phyloP scores from a whole-genome alignment of 2,113 vertebrate genomes.

The Gorilla gorilla region DNA sequence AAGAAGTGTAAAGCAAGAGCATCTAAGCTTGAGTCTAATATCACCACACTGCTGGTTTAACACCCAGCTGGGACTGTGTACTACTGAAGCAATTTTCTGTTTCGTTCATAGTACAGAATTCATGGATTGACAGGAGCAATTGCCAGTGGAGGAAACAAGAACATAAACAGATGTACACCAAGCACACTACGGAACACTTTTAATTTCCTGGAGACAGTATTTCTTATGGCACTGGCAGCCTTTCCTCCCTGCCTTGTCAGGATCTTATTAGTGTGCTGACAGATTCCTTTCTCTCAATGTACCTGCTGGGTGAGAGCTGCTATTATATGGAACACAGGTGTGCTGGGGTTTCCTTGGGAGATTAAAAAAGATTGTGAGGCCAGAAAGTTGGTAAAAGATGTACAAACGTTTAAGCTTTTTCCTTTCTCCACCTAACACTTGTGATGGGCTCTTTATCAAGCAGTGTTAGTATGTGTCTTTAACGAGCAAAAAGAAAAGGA shows the following conservation, averaged over 20 bases:
- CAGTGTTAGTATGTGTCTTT: not conserved
- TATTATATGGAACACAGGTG: not conserved
- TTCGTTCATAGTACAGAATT: not conserved
- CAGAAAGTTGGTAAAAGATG: conserved; percentile 4
- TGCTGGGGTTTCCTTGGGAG: conserved; percentile 17
- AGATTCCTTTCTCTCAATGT: conserved; percentile 43
- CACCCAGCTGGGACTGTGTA: not conserved
- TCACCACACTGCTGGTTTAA: not conserved
- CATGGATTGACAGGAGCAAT: conserved; percentile 27
- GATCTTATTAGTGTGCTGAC: not conserved
- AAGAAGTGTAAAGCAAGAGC: not conserved
- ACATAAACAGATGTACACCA: not conserved
- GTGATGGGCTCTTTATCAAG: not conserved
- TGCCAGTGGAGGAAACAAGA: conserved; percentile 34
- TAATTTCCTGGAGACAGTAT: conserved; percentile 40
- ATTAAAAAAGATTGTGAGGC: conserved; percentile 2
- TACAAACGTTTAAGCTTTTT: not conserved
- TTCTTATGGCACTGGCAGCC: not conserved
- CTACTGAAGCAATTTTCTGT: conserved; percentile 40
- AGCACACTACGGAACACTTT: not conserved
- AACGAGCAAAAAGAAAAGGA: not conserved
- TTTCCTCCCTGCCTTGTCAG: not conserved
- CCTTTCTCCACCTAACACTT: not conserved
- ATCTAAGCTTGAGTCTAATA: conserved; percentile 10
- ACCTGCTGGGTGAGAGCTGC: not conserved